Evolutionary conservation across 2,113 vertebrate species (phyloP).

Genomic region (Vidua chalybeata): DNA sequence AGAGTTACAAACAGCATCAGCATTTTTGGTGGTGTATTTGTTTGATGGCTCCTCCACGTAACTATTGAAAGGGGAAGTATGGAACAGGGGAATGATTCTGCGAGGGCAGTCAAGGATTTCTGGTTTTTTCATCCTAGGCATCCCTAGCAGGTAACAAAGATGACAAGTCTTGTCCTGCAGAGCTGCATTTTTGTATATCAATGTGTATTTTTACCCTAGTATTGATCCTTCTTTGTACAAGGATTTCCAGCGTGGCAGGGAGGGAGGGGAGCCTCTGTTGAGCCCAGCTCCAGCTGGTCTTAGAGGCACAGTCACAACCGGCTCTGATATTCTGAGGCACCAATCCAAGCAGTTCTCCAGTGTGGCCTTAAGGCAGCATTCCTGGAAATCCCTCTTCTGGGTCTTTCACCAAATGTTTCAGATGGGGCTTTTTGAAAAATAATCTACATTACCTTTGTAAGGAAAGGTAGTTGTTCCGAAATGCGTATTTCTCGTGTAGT

Average conservation of each 20-base stretch:
- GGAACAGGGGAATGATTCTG: background rate
- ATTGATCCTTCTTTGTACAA: background rate
- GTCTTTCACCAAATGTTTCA: background rate
- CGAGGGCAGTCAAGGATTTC: background rate
- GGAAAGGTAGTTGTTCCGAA: background rate
- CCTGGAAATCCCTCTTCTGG: background rate
- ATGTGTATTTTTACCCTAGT: background rate
- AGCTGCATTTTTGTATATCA: background rate
- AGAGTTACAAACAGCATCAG: background rate
- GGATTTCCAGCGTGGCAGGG: background rate
- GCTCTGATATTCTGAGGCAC: background rate
- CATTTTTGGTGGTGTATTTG: background rate
- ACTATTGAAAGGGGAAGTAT: background rate
- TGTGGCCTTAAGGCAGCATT: background rate
- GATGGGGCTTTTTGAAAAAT: background rate
- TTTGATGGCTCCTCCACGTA: background rate
- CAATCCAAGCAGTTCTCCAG: background rate
- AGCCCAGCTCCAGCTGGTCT: background rate
- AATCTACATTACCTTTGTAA: background rate
- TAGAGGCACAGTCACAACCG: background rate
- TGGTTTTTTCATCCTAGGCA: background rate
- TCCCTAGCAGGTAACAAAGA: background rate
- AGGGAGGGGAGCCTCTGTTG: background rate
- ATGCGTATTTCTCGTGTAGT: accelerated
- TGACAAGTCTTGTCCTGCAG: background rate